Evolutionary conservation across 2,888 invertebrate species (phyloP), one percentile per base, ranked within the genome.

Genomic region (Thereva unica): DNA sequence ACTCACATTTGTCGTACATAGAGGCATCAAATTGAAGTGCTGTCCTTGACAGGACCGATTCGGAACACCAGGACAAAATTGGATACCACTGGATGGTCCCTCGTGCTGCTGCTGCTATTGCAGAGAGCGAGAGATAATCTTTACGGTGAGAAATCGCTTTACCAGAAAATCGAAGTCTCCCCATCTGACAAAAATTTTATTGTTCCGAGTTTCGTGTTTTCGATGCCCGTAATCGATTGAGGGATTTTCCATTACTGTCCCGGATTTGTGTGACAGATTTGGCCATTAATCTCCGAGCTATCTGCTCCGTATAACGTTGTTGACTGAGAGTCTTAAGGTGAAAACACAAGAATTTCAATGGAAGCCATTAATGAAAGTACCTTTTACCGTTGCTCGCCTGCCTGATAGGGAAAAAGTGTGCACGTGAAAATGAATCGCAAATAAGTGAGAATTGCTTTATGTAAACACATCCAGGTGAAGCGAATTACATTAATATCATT

Each of bases 251-350:
- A 10, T 50, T 61, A 61, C 50, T 61, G 61, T 50, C 41, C 50
- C 41, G 61, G 61, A 61, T 61, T 61, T 61, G 61, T 61, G 61
- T 61, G 61, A 61, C 61, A 61, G 61, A 61, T 61, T 61, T 37
- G 47, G 9, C 41, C 61, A 61, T 61, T 61, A 61, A 50, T 61
- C 49, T 61, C 50, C 40, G 40, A 40, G 57, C 8, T 47, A 47
- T 59, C 57, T 59, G 8, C 23, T 23, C 23, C 23, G 23, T 23
- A 23, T 23, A 23, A 23, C 23, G 23, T 23, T 23, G 23, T 23
- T 23, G 23, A 23, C 23, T 23, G 23, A 23, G 23, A 23, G 23
- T 23, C 23, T 23, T 23, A 23, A 23, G 23, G 23, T 23, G 23
- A 23, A 23, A 23, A 23, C 23, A 23, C 23, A 23, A 23, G 23